Evolutionary conservation across 2,888 invertebrate species (phyloP), one percentile per base, ranked within the genome.

Genomic region (Gandaritis pyraliata): DNA sequence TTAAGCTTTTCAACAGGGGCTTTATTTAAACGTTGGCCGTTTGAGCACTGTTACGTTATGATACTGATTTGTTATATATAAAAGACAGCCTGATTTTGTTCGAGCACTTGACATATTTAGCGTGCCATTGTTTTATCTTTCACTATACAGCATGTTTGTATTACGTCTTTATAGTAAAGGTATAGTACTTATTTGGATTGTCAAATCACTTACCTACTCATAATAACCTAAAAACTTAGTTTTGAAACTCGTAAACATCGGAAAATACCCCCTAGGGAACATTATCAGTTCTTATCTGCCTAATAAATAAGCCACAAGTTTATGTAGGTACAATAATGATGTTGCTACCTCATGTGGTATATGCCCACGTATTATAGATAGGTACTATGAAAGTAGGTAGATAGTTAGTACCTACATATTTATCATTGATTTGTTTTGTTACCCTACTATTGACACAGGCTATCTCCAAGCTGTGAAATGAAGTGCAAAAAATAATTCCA

Each of bases 181-280:
- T 33, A 33, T 8, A 8, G 8, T 8, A 33, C n/a, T n/a, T 33
- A 33, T 33, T 33, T 33, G 33, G 33, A 8, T 33, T 11, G 8
- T 33, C n/a, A n/a, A n/a, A n/a, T 10, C 33, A 8, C 8, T 33
- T 8, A 33, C 33, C 3, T 23, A 23, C 23, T 33, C 8, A 7
- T 10, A 33, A 33, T 33, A 33, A 33, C 10, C 10, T 33, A 10
- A 33, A 33, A 43, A 43, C 8, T 16, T 33, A 11, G 33, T 33
- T 8, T 43, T 7, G 11, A 13, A 7, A 13, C 7, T 2, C 6
- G 53, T 59, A 57, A 65, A 57, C 55, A 67, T 49, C 45, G 57
- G 61, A 64, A 62, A 66, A 49, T 65, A 62, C 65, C 69, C 69
- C 66, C 66, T 38, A 7, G 8, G 58, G 53, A 58, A 39, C 16